phyloP scores from a whole-genome alignment of 2,113 vertebrate species.

The Vimba vimba region DNA sequence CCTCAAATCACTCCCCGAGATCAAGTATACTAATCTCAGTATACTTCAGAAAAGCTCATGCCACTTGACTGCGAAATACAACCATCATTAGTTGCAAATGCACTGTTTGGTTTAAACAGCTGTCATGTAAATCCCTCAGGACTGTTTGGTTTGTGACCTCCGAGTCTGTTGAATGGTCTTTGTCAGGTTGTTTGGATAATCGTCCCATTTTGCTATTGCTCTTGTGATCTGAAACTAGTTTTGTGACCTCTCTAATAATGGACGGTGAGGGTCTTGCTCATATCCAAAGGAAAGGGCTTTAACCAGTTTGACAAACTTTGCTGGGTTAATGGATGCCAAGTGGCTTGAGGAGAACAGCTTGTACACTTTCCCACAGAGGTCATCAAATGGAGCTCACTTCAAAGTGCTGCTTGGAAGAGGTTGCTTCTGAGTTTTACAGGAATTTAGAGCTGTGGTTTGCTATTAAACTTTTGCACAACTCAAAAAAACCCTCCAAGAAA shows the following conservation, averaged over 20 bases:
- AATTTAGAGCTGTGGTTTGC: conserved; percentile 16
- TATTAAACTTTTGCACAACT: conserved; percentile 8
- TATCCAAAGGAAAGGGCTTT: not conserved
- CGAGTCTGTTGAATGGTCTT: conserved; percentile 5
- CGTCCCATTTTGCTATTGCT: not conserved
- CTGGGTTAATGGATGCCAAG: conserved; percentile 24
- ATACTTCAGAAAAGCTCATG: not conserved
- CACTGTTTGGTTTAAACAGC: conserved; percentile 40
- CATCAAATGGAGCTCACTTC: conserved; percentile 28
- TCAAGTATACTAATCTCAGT: too few relatives aligned
- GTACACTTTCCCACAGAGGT: conserved; percentile 14
- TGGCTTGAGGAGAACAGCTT: conserved; percentile 12
- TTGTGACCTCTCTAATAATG: not conserved
- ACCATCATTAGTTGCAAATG: not conserved
- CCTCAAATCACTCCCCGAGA: not conserved
- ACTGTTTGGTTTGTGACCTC: conserved; percentile 27
- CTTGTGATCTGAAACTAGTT: conserved; percentile 1
- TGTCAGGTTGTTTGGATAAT: conserved; percentile 22
- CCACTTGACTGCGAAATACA: not conserved
- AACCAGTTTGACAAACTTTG: conserved; percentile 33
- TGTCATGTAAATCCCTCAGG: not conserved
- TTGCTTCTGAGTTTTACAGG: conserved; percentile 1
- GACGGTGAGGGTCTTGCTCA: not conserved
- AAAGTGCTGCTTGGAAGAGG: conserved; percentile 27
- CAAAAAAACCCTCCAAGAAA: not conserved